Evolutionary conservation across 2,797 vertebrate species (phyloP).

Genomic region (Peromyscus nudipes): DNA sequence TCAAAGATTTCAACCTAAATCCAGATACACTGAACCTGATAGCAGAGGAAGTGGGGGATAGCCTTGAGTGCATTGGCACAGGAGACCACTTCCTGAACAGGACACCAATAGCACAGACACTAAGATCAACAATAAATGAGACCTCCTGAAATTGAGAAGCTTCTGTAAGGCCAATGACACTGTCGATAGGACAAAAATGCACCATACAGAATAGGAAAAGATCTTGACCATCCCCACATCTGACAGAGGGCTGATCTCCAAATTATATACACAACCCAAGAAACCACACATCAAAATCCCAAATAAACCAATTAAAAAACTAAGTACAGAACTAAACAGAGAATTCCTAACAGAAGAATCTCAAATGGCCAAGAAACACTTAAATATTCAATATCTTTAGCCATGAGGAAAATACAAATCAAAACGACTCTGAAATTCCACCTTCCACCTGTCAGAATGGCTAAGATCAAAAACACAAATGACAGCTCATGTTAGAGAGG

Average conservation of each 20-base stretch:
- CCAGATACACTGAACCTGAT: not conserved
- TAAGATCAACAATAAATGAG: not conserved
- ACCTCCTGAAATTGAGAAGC: not conserved
- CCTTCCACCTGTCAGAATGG: not conserved
- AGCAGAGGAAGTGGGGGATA: not conserved
- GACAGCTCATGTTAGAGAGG: not conserved
- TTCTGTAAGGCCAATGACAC: not conserved
- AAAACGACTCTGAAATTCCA: not conserved
- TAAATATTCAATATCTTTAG: not conserved
- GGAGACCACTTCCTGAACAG: not conserved
- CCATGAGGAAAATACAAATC: not conserved
- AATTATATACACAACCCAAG: not conserved
- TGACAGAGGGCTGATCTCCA: not conserved
- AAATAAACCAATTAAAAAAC: not conserved
- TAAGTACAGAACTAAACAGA: not conserved
- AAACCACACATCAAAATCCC: not conserved
- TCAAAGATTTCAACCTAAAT: not conserved
- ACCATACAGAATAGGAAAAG: not conserved
- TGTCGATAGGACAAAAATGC: not conserved
- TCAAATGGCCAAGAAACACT: not conserved
- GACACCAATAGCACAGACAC: not conserved
- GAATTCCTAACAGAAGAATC: not conserved
- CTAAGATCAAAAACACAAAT: not conserved
- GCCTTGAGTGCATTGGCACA: not conserved
- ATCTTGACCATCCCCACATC: not conserved